Conservation (phyloP, 2,888 invertebrate species). For the Strigamia crassipes region DNA sequence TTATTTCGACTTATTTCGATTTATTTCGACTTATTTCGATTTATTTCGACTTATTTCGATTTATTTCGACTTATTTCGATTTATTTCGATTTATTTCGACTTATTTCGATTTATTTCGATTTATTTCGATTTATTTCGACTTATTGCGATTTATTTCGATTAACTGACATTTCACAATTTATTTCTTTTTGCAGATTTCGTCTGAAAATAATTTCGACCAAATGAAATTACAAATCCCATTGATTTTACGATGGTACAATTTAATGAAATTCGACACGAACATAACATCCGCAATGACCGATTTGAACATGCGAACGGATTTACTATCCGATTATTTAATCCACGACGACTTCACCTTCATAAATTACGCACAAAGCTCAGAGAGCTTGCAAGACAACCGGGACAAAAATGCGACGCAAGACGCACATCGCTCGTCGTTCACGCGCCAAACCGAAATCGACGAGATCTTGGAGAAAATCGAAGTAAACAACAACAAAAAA, state of each 20-base stretch:
- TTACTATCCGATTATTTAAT: background rate
- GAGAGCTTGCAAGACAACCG: background rate
- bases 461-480: constrained; percentile 54
- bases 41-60: background rate
- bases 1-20: background rate
- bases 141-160: background rate
- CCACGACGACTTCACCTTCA: background rate
- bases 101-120: background rate
- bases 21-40: background rate
- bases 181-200: background rate
- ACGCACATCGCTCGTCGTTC: constrained; percentile 72
- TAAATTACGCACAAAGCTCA: background rate
- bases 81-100: no score
- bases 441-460: constrained; percentile 79
- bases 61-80: no score
- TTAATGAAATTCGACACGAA: background rate
- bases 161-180: background rate
- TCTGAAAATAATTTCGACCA: background rate
- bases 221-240: background rate
- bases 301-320: background rate
- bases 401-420: constrained; percentile 58
- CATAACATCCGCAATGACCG: background rate
- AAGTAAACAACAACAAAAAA: constrained; percentile 52
- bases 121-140: background rate
- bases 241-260: background rate